These are phyloP conservation scores for Xenopus petersii DNA, from an alignment of 2,797 vertebrate species.

Conservation along the genomic window DNA sequence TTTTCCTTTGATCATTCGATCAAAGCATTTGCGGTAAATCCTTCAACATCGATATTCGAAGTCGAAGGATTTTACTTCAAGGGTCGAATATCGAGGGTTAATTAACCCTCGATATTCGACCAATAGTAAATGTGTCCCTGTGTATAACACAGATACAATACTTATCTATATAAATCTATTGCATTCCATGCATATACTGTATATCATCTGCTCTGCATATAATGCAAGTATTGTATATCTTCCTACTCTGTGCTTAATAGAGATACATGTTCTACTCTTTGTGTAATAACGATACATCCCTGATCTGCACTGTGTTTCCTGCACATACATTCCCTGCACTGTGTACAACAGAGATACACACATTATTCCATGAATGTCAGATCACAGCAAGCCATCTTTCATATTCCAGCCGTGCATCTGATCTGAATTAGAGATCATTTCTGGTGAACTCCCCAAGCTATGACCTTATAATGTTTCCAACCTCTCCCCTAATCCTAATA, in stretches of 20 bases:
- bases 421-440: conserved; percentile 39
- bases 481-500: conserved; percentile 40
- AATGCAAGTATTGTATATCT: too few relatives aligned
- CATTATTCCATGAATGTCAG: background rate
- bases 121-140: too few relatives aligned
- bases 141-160: too few relatives aligned
- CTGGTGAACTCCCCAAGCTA: conserved; percentile 26
- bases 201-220: too few relatives aligned
- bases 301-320: background rate
- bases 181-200: too few relatives aligned
- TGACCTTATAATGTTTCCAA: conserved; percentile 42
- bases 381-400: conserved; percentile 15
- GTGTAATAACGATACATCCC: background rate
- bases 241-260: background rate
- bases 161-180: too few relatives aligned
- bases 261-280: background rate
- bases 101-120: too few relatives aligned
- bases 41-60: too few relatives aligned
- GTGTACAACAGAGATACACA: background rate
- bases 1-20: too few relatives aligned
- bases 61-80: too few relatives aligned
- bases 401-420: conserved; percentile 39
- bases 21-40: too few relatives aligned
- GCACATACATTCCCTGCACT: background rate
- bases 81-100: too few relatives aligned